Evolutionary conservation across 2,888 invertebrate genomes (phyloP).

Genomic region (Calameuta idolon): DNA sequence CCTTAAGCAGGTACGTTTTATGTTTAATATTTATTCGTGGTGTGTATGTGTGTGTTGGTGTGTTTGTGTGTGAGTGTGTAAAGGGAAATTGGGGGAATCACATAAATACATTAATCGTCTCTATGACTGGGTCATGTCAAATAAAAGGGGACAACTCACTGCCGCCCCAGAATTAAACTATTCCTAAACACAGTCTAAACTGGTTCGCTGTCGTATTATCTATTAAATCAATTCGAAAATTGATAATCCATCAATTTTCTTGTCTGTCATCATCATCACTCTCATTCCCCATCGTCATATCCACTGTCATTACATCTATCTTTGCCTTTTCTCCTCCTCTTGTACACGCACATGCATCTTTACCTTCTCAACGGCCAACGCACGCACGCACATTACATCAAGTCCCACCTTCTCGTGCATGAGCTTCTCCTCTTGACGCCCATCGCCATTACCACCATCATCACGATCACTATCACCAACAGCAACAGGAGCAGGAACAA

Average conservation of each 20-base stretch:
- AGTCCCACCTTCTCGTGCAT: slow-evolving; percentile 13
- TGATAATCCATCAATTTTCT: not conserved
- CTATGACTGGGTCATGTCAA: not conserved
- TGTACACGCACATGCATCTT: not conserved
- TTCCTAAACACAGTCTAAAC: slow-evolving; percentile 42
- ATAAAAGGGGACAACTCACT: not conserved
- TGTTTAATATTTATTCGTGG: slow-evolving; percentile 40
- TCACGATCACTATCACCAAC: slow-evolving; percentile 12
- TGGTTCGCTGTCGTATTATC: slow-evolving; percentile 19
- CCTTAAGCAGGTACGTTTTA: slow-evolving; percentile 63
- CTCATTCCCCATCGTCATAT: not conserved
- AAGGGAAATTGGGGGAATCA: not conserved
- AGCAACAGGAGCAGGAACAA: slow-evolving; percentile 10
- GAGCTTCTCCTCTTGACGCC: not conserved
- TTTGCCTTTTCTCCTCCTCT: slow-evolving; percentile 18
- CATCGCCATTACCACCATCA: not conserved
- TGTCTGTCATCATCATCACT: not conserved
- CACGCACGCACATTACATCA: slow-evolving; percentile 6
- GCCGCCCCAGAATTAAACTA: slow-evolving; percentile 18
- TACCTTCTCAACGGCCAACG: not conserved
- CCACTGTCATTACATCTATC: slow-evolving; percentile 22
- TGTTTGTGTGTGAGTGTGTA: slow-evolving; percentile 14
- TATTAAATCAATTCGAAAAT: not conserved
- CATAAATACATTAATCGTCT: slow-evolving; percentile 7
- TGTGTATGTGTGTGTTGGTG: slow-evolving; percentile 31